Conservation (phyloP, 2,113 vertebrate species). For the Picathartes gymnocephalus region DNA sequence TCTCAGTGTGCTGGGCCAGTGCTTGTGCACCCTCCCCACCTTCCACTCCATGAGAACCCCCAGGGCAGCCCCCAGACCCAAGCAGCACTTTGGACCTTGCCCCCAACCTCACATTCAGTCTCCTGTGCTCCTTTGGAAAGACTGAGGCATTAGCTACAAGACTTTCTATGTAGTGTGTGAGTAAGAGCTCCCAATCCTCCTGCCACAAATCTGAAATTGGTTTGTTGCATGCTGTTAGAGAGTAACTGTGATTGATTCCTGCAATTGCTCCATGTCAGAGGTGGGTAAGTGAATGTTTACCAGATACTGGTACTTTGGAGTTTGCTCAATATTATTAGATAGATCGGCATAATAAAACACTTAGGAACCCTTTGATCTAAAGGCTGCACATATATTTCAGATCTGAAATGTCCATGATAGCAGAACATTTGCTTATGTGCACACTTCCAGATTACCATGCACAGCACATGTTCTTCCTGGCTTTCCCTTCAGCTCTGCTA, state of each 20-base stretch:
- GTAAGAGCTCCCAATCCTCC: not conserved
- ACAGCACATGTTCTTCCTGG: not conserved
- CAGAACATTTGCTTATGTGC: not conserved
- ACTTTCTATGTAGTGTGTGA: not conserved
- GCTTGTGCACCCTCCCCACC: not conserved
- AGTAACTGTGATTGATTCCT: not conserved
- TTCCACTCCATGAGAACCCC: not conserved
- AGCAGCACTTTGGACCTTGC: not conserved
- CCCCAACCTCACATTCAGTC: not conserved
- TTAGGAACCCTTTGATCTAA: not conserved
- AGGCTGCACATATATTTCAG: not conserved
- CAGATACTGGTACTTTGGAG: conserved; percentile 48
- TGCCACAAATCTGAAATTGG: not conserved
- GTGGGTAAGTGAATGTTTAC: conserved; percentile 23
- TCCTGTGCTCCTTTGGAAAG: not conserved
- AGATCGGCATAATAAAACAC: conserved; percentile 21
- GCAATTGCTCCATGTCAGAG: conserved; percentile 16
- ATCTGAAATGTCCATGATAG: not conserved
- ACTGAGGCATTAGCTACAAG: not conserved
- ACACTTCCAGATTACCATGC: not conserved
- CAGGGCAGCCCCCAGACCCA: not conserved
- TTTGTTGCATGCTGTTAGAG: not conserved
- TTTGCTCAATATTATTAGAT: conserved; percentile 24
- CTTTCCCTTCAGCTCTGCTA: not conserved
- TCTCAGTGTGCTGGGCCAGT: not conserved